Percentiles rank a stretch among this genome's conserved stretches.
These are phyloP conservation scores for Aegithalos caudatus DNA, from an alignment of 2,113 vertebrate species.

Conservation along the genomic window DNA sequence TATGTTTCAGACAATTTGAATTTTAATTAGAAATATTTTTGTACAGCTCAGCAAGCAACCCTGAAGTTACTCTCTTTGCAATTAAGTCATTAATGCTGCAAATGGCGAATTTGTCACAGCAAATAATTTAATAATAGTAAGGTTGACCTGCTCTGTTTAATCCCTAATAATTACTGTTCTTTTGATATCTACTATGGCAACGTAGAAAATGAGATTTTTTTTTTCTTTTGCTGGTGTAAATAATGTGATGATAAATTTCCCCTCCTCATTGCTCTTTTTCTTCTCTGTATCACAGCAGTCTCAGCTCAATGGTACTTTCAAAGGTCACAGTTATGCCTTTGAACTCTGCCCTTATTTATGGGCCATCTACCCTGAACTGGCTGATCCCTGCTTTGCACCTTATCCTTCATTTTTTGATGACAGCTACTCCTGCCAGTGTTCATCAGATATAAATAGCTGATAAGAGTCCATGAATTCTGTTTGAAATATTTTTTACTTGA, in stretches of 20 bases:
- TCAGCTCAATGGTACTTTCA: background rate
- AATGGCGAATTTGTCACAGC: background rate
- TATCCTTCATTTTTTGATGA: background rate
- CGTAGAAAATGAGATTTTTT: background rate
- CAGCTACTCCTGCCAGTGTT: background rate
- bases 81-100: background rate
- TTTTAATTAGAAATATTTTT: constrained; percentile 9
- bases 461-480: background rate
- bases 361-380: background rate
- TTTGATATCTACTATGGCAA: background rate
- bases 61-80: background rate
- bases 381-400: background rate
- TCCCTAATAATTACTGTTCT: background rate
- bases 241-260: background rate
- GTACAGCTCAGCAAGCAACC: background rate
- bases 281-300: background rate
- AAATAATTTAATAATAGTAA: background rate
- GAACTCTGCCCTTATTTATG: background rate
- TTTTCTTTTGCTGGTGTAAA: background rate
- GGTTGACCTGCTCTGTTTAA: background rate
- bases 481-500: background rate
- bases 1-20: background rate
- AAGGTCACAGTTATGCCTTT: background rate
- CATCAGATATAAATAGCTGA: background rate
- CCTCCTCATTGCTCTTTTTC: background rate